Conservation (phyloP, 2,888 invertebrate species). For the Apoda limacodes region DNA sequence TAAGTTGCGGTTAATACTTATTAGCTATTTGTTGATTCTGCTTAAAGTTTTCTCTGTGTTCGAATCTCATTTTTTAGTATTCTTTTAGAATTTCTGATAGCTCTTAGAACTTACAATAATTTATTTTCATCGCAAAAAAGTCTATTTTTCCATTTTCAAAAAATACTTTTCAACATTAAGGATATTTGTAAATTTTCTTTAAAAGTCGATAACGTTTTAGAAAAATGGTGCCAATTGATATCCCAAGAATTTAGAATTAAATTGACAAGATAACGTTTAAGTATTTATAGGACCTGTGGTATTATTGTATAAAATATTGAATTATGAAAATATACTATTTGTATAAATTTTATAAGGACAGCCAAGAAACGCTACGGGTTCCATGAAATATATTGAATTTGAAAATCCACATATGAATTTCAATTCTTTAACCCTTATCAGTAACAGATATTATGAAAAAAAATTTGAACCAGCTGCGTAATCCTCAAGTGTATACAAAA, state of each 20-base stretch:
- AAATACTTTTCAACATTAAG: no score
- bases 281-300: conserved; percentile 42
- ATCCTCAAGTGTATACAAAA: no score
- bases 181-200: conserved; percentile 10
- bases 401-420: conserved; percentile 40
- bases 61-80: conserved; percentile 52
- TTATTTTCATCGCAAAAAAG: no score
- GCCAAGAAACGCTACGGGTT: conserved; percentile 70
- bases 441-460: no score
- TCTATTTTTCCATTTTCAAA: no score
- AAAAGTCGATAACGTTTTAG: conserved; percentile 21
- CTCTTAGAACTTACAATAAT: conserved; percentile 10
- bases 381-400: conserved; percentile 64
- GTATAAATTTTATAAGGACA: conserved; percentile 61
- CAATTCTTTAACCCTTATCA: no score
- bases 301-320: conserved; percentile 19
- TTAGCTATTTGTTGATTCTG: conserved; percentile 36
- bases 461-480: no score
- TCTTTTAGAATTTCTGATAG: conserved; percentile 51
- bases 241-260: conserved; percentile 38
- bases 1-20: conserved; percentile 66
- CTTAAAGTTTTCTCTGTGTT: conserved; percentile 44
- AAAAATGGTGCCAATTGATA: conserved; percentile 52
- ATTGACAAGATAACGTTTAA: conserved; percentile 31
- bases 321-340: conserved; percentile 48